Evolutionary conservation across 2,797 vertebrate species (phyloP).

Genomic region (Thripadectes ignobilis): DNA sequence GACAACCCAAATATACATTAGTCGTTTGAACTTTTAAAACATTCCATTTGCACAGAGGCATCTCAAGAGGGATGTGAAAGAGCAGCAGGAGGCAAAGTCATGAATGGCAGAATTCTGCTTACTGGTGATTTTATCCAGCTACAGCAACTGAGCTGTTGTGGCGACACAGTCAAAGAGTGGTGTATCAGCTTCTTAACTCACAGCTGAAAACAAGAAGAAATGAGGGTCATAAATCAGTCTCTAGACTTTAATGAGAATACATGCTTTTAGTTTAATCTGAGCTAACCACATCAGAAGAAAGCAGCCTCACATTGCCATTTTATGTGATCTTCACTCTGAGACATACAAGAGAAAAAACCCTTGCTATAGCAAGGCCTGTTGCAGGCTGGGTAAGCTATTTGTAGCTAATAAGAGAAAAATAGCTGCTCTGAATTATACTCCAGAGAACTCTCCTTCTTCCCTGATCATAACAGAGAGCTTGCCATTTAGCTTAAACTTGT

Average conservation of each 20-base stretch:
- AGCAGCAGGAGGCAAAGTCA: neutral
- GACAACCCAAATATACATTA: neutral
- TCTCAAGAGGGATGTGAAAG: neutral
- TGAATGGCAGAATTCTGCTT: neutral
- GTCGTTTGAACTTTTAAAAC: neutral
- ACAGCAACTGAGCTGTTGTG: neutral
- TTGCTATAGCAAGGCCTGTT: neutral
- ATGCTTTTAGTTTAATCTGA: neutral
- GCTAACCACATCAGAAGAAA: neutral
- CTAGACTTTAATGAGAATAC: neutral
- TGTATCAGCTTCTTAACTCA: neutral
- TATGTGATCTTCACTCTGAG: neutral
- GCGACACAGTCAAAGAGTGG: accelerated
- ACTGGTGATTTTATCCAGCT: neutral
- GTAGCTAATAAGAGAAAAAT: neutral
- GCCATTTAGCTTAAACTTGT: neutral
- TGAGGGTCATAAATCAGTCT: neutral
- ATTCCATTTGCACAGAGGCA: neutral
- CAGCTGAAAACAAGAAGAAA: neutral
- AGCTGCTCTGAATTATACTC: neutral
- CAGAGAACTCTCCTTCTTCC: neutral
- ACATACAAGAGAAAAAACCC: neutral
- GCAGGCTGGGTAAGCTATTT: neutral
- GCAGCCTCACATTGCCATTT: neutral
- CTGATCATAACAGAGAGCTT: neutral